These are phyloP conservation scores for Eupithecia abbreviata DNA, from an alignment of 2,888 invertebrate species.

Conservation along the genomic window DNA sequence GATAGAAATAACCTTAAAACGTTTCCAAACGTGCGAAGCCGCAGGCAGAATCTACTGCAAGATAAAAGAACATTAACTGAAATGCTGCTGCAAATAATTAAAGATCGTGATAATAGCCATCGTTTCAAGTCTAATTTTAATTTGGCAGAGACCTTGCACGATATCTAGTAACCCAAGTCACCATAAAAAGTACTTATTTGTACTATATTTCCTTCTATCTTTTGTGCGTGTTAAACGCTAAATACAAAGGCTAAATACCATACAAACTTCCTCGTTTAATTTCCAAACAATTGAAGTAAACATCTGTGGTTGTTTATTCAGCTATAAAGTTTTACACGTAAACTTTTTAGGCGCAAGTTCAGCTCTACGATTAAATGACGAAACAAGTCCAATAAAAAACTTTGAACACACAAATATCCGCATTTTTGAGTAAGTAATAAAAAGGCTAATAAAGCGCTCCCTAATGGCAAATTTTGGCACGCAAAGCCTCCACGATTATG, in stretches of 20 bases:
- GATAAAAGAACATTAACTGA: neutral
- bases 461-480: slow-evolving; percentile 28
- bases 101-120: neutral
- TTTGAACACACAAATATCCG: slow-evolving; percentile 46
- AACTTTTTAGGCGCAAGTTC: slow-evolving; percentile 47
- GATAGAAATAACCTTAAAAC: too few species aligned
- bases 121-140: neutral
- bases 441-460: slow-evolving; percentile 29
- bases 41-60: too few species aligned
- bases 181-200: neutral
- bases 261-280: slow-evolving; percentile 35
- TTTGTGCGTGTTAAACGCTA: slow-evolving; percentile 14
- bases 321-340: slow-evolving; percentile 36
- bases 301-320: slow-evolving; percentile 36
- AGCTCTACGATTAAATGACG: slow-evolving; percentile 41
- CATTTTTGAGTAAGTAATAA: slow-evolving; percentile 33
- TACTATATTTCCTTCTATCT: neutral
- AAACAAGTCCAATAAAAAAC: slow-evolving; percentile 52
- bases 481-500: slow-evolving; percentile 33
- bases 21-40: too few species aligned
- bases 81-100: neutral
- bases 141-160: neutral
- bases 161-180: neutral
- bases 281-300: slow-evolving; percentile 37
- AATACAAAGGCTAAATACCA: neutral